phyloP scores from a whole-genome alignment of 1,140 invertebrate species.

The Drosophila sp. region DNA sequence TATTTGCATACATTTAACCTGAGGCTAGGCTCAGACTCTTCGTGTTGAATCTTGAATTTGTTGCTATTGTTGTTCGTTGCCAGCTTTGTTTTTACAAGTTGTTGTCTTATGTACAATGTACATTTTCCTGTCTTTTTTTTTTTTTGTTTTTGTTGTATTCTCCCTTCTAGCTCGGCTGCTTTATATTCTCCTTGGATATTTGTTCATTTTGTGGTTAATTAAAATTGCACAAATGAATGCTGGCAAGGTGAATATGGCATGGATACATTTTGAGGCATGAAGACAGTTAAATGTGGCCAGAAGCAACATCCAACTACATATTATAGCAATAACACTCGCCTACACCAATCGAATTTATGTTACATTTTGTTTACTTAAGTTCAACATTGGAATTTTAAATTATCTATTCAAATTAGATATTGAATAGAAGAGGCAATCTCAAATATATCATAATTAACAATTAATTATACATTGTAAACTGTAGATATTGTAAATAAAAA shows the following conservation, averaged over 20 bases:
- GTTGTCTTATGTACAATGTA: conserved; percentile 57
- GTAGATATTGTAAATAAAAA: too few relatives aligned
- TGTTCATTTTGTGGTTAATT: conserved; percentile 59
- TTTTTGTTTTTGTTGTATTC: background rate
- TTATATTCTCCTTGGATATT: conserved; percentile 38
- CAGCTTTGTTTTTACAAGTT: conserved; percentile 73
- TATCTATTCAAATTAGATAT: too few relatives aligned
- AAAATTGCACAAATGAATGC: conserved; percentile 51
- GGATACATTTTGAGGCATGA: background rate
- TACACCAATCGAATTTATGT: background rate
- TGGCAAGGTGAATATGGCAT: conserved; percentile 5
- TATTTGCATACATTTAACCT: conserved; percentile 80
- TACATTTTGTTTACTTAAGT: background rate
- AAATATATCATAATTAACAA: too few relatives aligned
- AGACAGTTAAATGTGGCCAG: conserved; percentile 8
- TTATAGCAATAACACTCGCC: background rate
- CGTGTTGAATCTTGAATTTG: background rate
- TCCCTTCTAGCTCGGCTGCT: conserved; percentile 17
- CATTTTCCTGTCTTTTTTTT: conserved; percentile 21
- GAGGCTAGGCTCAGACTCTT: conserved; percentile 54
- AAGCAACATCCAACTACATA: background rate
- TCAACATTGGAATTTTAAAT: too few relatives aligned
- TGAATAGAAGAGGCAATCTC: too few relatives aligned
- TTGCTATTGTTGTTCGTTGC: conserved; percentile 53
- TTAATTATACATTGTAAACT: too few relatives aligned